Evolutionary conservation across 1,140 invertebrate species (phyloP), one percentile per base, ranked within the genome.

Genomic region (Solenopsis invicta): DNA sequence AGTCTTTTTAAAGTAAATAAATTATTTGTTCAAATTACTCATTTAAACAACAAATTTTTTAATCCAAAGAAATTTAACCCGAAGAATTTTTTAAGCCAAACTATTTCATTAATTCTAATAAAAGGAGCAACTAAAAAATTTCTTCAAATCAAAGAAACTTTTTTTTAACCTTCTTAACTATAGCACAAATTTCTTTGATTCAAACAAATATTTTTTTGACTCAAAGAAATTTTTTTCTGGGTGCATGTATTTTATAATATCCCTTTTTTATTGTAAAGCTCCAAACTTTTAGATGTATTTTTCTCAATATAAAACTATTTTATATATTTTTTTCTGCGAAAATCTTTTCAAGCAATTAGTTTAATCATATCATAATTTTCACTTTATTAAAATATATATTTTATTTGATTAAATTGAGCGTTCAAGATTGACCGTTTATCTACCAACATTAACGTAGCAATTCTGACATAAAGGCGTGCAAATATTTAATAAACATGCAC

Each of bases 401-500:
- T 75, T 50, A 18, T 18, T 64, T 50, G 50, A 24, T 78, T 48
- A 64, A 76, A 76, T 76, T 37, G 37, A 48, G 9, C 21, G 3
- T 64, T n/a, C 9, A 21, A 21, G 12, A 16, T 16, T 24, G 45
- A 50, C n/a, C 16, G 18, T 41, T 45, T 3, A 45, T 50, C 1
- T 13, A 48, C 5, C 16, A 45, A 48, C 21, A 34, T 48, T 1
- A 12, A 66, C 5, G 4, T 45, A 62, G 24, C 41, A 62, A 77
- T 56, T 75, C 18, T n/a, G 4, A 24, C 10, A 45, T 37, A 67
- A 66, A 52, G 13, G 16, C 16, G 37, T 56, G 37, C 41, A 62
- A 77, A 77, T 77, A 77, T 77, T 62, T 77, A 52, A 80, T 80
- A 80, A 67, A 8, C 29, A 80, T 34, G 48, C 18, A 34, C 24